Evolutionary conservation across 2,888 invertebrate genomes (phyloP).

Genomic region (Lucinisca nassula): DNA sequence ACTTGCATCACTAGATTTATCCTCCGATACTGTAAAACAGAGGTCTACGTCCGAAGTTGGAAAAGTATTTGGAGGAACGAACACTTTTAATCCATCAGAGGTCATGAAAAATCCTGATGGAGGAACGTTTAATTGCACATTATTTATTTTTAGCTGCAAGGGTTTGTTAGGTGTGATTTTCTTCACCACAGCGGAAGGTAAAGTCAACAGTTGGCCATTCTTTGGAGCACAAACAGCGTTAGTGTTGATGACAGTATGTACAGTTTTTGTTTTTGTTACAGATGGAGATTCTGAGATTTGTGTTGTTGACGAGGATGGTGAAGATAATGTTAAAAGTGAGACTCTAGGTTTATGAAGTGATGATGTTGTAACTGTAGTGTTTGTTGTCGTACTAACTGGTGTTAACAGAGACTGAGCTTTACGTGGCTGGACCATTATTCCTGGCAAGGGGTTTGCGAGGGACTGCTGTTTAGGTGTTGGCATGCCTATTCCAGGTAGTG

Average conservation of each 20-base stretch:
- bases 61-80: conserved; percentile 84
- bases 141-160: conserved; percentile 82
- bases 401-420: neutral
- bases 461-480: too few species aligned
- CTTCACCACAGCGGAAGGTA: conserved; percentile 80
- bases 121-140: conserved; percentile 80
- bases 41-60: conserved; percentile 74
- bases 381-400: neutral
- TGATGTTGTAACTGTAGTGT: neutral
- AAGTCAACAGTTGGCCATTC: conserved; percentile 82
- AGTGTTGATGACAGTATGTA: conserved; percentile 57
- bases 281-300: conserved; percentile 7
- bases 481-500: neutral
- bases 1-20: conserved; percentile 20
- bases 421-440: neutral
- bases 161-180: conserved; percentile 80
- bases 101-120: conserved; percentile 83
- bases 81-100: conserved; percentile 80
- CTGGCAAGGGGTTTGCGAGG: neutral
- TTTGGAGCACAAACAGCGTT: conserved; percentile 58
- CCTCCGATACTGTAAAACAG: conserved; percentile 72
- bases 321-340: neutral
- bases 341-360: neutral
- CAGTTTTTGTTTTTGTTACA: conserved; percentile 11
- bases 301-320: conserved; percentile 25